Evolutionary conservation across 2,888 invertebrate species (phyloP).

Genomic region (Andrena flavipes): DNA sequence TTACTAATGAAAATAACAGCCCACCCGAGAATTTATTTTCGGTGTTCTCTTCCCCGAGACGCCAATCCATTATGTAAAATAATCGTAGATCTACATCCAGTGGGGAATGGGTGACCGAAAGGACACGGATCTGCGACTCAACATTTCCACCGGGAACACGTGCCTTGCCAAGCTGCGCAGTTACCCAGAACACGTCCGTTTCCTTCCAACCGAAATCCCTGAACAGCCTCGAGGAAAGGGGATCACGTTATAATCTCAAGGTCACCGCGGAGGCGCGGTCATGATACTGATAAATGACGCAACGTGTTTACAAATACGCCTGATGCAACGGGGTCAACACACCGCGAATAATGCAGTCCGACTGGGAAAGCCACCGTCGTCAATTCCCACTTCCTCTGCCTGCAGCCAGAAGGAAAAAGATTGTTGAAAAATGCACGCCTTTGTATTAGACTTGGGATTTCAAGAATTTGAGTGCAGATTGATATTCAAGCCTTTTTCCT

Average conservation of each 20-base stretch:
- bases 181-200: not conserved
- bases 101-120: not conserved
- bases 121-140: not conserved
- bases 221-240: not conserved
- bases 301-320: constrained; percentile 51
- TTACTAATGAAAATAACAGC: too few relatives aligned
- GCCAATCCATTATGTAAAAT: not conserved
- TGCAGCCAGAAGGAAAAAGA: too few relatives aligned
- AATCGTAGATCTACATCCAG: not conserved
- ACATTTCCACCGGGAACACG: not conserved
- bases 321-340: constrained; percentile 13
- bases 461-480: too few relatives aligned
- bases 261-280: constrained; percentile 22
- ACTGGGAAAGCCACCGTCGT: not conserved
- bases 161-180: constrained; percentile 5
- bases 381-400: too few relatives aligned
- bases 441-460: too few relatives aligned
- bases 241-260: not conserved
- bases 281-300: constrained; percentile 6
- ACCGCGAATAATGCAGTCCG: not conserved
- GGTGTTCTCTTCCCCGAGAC: not conserved
- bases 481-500: too few relatives aligned
- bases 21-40: not conserved
- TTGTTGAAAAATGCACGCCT: too few relatives aligned
- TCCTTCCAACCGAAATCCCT: not conserved